A percentile compares a stretch with the other conserved stretches of the same genome.
These are phyloP conservation scores for Pedionomus torquatus DNA, from an alignment of 2,113 vertebrate species.

Conservation along the genomic window DNA sequence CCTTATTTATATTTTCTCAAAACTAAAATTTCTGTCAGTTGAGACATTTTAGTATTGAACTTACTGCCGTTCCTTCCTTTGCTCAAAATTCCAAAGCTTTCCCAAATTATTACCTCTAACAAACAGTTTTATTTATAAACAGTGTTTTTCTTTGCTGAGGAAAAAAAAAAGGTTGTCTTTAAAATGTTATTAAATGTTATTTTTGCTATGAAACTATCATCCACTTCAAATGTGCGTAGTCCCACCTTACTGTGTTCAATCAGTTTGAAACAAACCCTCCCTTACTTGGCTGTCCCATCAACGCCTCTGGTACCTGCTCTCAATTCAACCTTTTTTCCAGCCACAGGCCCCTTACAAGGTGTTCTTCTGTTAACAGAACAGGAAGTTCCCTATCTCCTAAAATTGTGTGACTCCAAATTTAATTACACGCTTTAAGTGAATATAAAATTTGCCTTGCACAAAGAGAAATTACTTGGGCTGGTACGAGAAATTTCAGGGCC, in stretches of 20 bases:
- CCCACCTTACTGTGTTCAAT: neutral
- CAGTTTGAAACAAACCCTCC: neutral
- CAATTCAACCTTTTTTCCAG: neutral
- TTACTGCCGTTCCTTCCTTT: neutral
- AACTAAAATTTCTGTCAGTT: neutral
- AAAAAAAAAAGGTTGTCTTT: neutral
- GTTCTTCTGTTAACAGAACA: conserved; percentile 4
- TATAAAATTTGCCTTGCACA: conserved; percentile 17
- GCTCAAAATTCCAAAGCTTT: neutral
- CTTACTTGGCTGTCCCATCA: neutral
- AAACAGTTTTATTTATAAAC: neutral
- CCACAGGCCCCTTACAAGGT: neutral
- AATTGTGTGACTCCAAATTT: conserved; percentile 1
- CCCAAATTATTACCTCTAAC: neutral
- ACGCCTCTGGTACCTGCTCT: neutral
- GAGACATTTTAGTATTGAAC: neutral
- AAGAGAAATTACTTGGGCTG: conserved; percentile 21
- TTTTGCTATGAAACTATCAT: neutral
- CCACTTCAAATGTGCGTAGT: neutral
- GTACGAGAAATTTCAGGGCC: conserved; percentile 15
- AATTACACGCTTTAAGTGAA: conserved; percentile 4
- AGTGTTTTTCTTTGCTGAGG: neutral
- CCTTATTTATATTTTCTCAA: neutral
- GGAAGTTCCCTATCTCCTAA: conserved; percentile 45
- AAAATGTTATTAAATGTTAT: neutral